phyloP scores from a whole-genome alignment of 2,113 vertebrate species.

The Diadophis punctatus region DNA sequence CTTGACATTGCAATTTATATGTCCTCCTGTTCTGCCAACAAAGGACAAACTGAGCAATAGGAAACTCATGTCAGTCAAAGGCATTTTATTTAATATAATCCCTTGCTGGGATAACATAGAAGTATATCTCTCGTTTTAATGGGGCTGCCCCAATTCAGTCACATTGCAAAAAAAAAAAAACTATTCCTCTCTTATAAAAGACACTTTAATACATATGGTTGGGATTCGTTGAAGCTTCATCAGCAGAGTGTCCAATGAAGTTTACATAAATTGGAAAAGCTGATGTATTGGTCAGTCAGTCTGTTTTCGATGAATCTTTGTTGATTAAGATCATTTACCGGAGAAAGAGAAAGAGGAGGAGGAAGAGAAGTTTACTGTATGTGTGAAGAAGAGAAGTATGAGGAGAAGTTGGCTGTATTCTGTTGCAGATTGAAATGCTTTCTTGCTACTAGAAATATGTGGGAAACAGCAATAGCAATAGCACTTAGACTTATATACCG shows the following conservation, averaged over 20 bases:
- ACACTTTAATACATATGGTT: neutral
- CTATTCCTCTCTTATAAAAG: slow-evolving; percentile 30
- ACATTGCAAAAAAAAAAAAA: slow-evolving; percentile 27
- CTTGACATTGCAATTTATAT: slow-evolving; percentile 36
- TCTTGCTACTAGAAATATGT: neutral
- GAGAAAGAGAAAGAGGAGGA: neutral
- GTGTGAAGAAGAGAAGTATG: neutral
- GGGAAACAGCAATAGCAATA: neutral
- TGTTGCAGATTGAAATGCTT: neutral
- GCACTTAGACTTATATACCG: no score
- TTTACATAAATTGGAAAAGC: slow-evolving; percentile 37
- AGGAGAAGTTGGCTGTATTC: neutral
- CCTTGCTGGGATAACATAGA: slow-evolving; percentile 58
- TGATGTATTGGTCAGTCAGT: slow-evolving; percentile 18
- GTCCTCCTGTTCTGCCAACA: slow-evolving; percentile 55
- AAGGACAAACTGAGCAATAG: slow-evolving; percentile 62
- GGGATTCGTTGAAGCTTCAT: neutral
- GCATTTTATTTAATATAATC: slow-evolving; percentile 62
- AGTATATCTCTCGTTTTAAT: slow-evolving; percentile 59
- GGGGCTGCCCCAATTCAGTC: slow-evolving; percentile 56
- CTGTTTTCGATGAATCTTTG: slow-evolving; percentile 23
- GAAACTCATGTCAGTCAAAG: slow-evolving; percentile 62
- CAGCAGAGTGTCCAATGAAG: slow-evolving; percentile 32
- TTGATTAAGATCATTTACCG: slow-evolving; percentile 2
- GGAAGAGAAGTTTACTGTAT: neutral